Conservation (phyloP, 1,140 invertebrate genomes). For the Belonocnema kinseyi region DNA sequence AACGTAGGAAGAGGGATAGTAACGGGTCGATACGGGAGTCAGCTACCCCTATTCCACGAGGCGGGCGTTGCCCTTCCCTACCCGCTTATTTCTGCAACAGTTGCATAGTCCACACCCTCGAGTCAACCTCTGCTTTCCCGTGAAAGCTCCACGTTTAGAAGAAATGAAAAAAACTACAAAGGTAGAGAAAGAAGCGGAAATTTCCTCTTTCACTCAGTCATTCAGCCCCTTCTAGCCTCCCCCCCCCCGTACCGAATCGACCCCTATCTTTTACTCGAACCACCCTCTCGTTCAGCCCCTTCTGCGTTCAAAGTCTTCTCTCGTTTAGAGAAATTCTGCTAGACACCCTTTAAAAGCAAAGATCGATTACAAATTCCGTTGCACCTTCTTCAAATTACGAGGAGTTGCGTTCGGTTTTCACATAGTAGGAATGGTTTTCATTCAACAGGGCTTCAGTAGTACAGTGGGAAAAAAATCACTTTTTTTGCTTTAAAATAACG, state of each 20-base stretch:
- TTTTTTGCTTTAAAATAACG: too few species aligned
- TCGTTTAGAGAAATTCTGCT: neutral
- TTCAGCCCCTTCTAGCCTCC: neutral
- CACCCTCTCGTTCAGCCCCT: slow-evolving; percentile 4
- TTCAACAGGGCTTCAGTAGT: too few species aligned
- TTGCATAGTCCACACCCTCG: neutral
- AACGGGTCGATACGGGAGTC: slow-evolving; percentile 24
- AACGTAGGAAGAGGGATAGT: neutral
- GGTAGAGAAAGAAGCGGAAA: slow-evolving; percentile 11
- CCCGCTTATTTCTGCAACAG: slow-evolving; percentile 20
- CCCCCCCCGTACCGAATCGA: neutral
- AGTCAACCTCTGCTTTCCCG: neutral
- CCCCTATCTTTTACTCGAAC: slow-evolving; percentile 5
- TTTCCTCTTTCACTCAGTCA: neutral
- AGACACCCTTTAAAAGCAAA: neutral
- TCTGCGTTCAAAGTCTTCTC: neutral
- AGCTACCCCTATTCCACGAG: slow-evolving; percentile 24
- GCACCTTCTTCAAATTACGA: neutral
- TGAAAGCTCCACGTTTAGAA: neutral
- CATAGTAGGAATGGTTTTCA: too few species aligned
- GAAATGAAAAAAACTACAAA: slow-evolving; percentile 27
- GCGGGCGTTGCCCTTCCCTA: slow-evolving; percentile 19
- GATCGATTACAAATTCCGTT: neutral
- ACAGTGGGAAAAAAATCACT: too few species aligned
- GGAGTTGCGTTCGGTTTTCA: too few species aligned